A percentile compares a stretch with the other conserved stretches of the same genome.
These are phyloP conservation scores for Cotesia vestalis DNA, from an alignment of 1,140 invertebrate species.

Conservation along the genomic window DNA sequence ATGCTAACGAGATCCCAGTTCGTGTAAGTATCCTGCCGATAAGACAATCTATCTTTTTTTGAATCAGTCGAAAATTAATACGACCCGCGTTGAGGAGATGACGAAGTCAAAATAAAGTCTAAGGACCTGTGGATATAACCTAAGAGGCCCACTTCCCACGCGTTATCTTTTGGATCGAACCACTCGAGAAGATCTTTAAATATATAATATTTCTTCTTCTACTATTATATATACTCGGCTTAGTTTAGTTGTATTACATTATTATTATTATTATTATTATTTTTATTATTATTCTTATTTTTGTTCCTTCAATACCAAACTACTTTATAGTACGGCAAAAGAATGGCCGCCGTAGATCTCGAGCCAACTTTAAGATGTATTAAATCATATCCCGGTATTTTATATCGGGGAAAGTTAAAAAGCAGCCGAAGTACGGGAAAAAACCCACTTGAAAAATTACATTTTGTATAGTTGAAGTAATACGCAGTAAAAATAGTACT, in stretches of 20 bases:
- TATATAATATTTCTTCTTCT: not conserved
- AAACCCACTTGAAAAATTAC: no score
- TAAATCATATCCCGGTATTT: not conserved
- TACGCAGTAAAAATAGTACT: no score
- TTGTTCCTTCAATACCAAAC: constrained; percentile 8
- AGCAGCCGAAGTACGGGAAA: constrained; percentile 8
- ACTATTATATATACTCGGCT: no score
- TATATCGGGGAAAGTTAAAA: constrained; percentile 24
- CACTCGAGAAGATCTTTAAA: constrained; percentile 15
- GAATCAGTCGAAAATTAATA: constrained; percentile 1
- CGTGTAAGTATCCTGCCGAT: not conserved
- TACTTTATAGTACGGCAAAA: constrained; percentile 21
- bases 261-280: constrained; percentile 4
- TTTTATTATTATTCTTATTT: constrained; percentile 16
- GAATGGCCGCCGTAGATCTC: constrained; percentile 23
- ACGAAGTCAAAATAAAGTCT: not conserved
- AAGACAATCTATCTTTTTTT: not conserved
- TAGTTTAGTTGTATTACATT: no score
- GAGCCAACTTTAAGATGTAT: constrained; percentile 22
- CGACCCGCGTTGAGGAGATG: no score
- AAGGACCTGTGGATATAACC: not conserved
- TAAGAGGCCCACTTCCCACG: constrained; percentile 32
- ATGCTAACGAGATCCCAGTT: not conserved
- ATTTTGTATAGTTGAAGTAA: no score
- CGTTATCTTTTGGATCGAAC: constrained; percentile 31